Base-by-base conservation (phyloP, 1,140 invertebrate genomes). In the Bombus polaris region DNA sequence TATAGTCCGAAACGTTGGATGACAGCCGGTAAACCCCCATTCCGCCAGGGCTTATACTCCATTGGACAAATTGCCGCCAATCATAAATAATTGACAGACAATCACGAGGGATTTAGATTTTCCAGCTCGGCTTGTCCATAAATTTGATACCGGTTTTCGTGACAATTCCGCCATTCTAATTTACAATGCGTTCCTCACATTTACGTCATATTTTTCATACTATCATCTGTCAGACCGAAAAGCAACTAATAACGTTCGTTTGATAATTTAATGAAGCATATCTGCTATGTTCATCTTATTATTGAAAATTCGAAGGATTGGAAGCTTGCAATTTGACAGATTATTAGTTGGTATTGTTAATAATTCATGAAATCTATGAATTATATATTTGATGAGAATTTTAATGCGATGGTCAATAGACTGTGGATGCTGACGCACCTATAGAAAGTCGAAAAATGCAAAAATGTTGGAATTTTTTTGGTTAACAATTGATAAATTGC, bases 11-110 rank as follows among this genome's bases (percentile, higher is more conserved):
- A 91, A 86, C 85, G 73, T 87, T 87, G 81, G 86, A 87, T 88
- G 89, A 82, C 85, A 88, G 83, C 82, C 72, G 79, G 81, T 90
- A 90, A 92, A 91, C 87, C 86, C 87, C 42, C 65, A 83, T 92
- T 89, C 81, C 89, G 75, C 77, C 80, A 90, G 87, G 88, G 91
- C 88, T 93, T 91, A 92, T 85, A 87, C 89, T 79, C 85, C 85
- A 93, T 93, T 92, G 91, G 75, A 90, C 89, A 91, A 92, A 91
- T 94, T 93, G 93, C 88, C 89, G 89, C 90, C 93, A 93, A 93
- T 94, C 92, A 93, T 93, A 94, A 93, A 94, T 94, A 94, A 92
- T 92, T 92, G 92, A 94, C 93, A 93, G 93, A 91, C 92, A 93
- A 94, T 94, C 88, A 88, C 89, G 73, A 78, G 85, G 90, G 90